Conservation (phyloP, 2,113 vertebrate species). For the Macroglossus sobrinus region DNA sequence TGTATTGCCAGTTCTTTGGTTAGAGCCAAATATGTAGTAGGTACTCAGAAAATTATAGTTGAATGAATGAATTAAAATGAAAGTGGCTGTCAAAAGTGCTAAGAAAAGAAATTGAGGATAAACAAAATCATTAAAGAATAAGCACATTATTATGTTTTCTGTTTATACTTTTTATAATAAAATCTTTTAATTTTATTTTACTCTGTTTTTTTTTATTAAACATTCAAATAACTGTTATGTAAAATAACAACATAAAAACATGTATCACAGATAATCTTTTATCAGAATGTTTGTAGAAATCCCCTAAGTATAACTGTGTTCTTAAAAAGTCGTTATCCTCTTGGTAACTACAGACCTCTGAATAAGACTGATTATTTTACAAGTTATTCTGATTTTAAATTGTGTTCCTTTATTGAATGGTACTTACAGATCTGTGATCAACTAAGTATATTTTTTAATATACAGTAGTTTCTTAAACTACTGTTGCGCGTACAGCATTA, state of each 20-base stretch:
- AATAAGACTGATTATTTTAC: background rate
- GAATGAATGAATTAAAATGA: background rate
- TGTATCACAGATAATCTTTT: conserved; percentile 25
- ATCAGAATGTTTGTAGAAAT: background rate
- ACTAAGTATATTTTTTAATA: background rate
- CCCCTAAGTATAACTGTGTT: background rate
- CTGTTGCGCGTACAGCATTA: background rate
- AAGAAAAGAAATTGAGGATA: background rate
- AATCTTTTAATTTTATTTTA: background rate
- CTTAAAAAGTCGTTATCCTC: background rate
- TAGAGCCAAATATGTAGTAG: background rate
- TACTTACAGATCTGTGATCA: conserved; percentile 10
- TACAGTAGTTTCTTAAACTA: background rate
- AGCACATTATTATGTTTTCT: background rate
- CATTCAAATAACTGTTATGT: background rate
- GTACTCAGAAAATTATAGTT: background rate
- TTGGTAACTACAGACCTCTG: background rate
- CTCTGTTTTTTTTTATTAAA: background rate
- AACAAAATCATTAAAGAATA: conserved; percentile 1
- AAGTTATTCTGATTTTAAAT: background rate
- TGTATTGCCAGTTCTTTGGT: background rate
- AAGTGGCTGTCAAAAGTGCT: background rate
- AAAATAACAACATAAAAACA: background rate
- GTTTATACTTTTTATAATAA: background rate
- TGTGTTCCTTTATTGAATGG: background rate